These are phyloP conservation scores for Colletes latitarsis DNA, from an alignment of 1,140 invertebrate species.

Conservation along the genomic window DNA sequence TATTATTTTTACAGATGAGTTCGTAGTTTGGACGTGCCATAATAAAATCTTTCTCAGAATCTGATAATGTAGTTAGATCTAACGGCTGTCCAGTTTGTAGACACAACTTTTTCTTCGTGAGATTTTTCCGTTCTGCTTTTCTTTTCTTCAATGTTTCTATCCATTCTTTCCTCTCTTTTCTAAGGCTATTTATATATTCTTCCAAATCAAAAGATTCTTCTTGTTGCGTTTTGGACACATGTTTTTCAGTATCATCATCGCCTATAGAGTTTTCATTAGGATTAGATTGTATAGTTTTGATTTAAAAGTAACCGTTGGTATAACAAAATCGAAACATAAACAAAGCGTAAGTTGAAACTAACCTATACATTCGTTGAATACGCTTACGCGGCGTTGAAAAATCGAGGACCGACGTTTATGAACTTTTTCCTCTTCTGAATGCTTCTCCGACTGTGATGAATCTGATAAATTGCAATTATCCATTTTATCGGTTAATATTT, in stretches of 20 bases:
- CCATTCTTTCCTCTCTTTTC: slow-evolving; percentile 69
- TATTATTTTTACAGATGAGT: slow-evolving; percentile 60
- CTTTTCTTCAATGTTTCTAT: slow-evolving; percentile 58
- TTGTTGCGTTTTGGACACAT: background rate
- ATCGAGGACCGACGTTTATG: slow-evolving; percentile 67
- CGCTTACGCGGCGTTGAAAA: slow-evolving; percentile 54
- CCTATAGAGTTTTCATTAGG: background rate
- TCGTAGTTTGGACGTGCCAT: slow-evolving; percentile 65
- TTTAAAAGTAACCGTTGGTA: background rate
- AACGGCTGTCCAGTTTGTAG: slow-evolving; percentile 45
- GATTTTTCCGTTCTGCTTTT: slow-evolving; percentile 48
- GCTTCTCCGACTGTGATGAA: background rate
- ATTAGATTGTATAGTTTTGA: background rate
- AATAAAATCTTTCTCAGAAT: slow-evolving; percentile 67
- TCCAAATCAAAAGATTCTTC: slow-evolving; percentile 61
- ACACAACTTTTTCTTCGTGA: slow-evolving; percentile 54
- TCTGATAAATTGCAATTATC: background rate
- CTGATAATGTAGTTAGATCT: slow-evolving; percentile 62
- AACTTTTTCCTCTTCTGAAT: slow-evolving; percentile 8
- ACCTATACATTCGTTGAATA: slow-evolving; percentile 42
- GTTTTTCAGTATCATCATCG: background rate
- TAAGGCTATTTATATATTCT: slow-evolving; percentile 65
- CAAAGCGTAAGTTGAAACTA: slow-evolving; percentile 25
- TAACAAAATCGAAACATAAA: background rate
- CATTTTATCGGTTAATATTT: slow-evolving; percentile 21